These are phyloP conservation scores for Albula goreensis DNA, from an alignment of 2,113 vertebrate species.

Conservation along the genomic window DNA sequence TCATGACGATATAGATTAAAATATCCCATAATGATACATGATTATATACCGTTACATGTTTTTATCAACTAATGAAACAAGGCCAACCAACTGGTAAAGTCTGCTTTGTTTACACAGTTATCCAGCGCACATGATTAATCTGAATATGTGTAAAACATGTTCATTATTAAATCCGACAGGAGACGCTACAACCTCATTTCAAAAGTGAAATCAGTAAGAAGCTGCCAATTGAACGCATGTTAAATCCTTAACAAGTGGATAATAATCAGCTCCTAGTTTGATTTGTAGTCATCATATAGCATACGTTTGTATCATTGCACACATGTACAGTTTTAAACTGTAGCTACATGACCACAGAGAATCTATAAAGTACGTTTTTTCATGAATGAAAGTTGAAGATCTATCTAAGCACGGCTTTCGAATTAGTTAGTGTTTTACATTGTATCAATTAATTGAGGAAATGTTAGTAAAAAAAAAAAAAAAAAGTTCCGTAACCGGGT, in stretches of 20 bases:
- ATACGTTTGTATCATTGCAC: not conserved
- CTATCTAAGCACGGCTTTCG: too few species aligned
- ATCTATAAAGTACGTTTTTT: too few species aligned
- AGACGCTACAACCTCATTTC: constrained; percentile 45
- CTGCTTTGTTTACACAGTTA: too few species aligned
- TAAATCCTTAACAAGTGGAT: not conserved
- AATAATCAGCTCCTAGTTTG: not conserved
- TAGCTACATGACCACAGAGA: not conserved
- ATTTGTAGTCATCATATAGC: not conserved
- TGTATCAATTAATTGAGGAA: not conserved
- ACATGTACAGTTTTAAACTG: not conserved
- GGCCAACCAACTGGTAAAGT: too few species aligned
- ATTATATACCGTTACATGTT: too few species aligned
- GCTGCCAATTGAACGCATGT: not conserved
- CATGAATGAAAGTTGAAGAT: too few species aligned
- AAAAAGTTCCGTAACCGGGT: too few species aligned
- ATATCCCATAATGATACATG: too few species aligned
- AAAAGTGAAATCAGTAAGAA: not conserved
- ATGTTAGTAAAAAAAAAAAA: not conserved
- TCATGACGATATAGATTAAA: too few species aligned
- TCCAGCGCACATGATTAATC: too few species aligned
- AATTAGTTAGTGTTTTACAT: not conserved
- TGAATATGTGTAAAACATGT: not conserved
- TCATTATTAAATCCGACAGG: constrained; percentile 43
- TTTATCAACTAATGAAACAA: too few species aligned